Base-by-base conservation (phyloP, 1,140 invertebrate species). In the Vanessa atalanta region DNA sequence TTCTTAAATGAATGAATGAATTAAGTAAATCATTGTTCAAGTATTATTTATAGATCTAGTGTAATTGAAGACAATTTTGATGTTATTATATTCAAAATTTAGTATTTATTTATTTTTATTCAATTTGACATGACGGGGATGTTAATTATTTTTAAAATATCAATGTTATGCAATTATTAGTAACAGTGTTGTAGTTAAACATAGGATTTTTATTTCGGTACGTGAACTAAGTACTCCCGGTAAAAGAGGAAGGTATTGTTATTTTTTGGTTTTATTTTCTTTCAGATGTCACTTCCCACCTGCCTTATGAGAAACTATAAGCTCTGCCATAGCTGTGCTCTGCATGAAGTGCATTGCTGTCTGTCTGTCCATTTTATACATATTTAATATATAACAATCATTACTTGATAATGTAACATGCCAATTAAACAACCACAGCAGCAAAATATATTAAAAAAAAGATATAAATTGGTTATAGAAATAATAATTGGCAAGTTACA, bases 261-360 rank as follows among this genome's bases (percentile, higher is more conserved):
- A 81, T 83, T 86, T 93, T 94, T 93, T 93, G 93, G 92, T 89
- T 91, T 95, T 84, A 88, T 88, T 90, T 95, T 95, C 95, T 97
- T 97, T 94, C 96, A 97, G 96, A 97, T 94, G 96, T 97, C 94
- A 96, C 95, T 94, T 96, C 96, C 93, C 95, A 96, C 94, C 96
- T 96, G 94, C 96, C 96, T 94, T 97, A 97, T 93, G 96, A 97
- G 95, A 97, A 97, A 95, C 95, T 97, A 94, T 96, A 95, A 96
- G 83, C 82, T 87, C 88, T 88, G 85, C 88, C 86, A 91, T 90
- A 87, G 84, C 86, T 86, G 85, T 88, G 84, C 87, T 89, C 87
- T 90, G 89, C 90, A 92, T 91, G 90, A 87, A 83, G 82, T 83
- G 86, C 86, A 89, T 89, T 89, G 88, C 82, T 87, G 87, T 88